Conservation (phyloP, 2,888 invertebrate species). For the Piscicola geometra region DNA sequence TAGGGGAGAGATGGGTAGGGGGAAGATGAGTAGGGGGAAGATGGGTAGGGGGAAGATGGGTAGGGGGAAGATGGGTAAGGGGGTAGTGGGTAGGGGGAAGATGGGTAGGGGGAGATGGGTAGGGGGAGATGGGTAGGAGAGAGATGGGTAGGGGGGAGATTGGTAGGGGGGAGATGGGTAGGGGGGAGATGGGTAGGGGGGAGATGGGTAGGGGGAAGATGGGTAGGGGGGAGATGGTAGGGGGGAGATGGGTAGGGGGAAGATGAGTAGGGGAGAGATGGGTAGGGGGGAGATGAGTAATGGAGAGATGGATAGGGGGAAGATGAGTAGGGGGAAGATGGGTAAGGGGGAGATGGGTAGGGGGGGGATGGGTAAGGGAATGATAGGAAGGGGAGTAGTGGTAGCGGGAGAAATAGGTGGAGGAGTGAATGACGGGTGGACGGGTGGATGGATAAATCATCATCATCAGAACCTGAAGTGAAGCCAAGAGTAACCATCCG, state of each 20-base stretch:
- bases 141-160: background rate
- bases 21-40: background rate
- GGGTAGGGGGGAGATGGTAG: background rate
- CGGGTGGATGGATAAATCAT: background rate
- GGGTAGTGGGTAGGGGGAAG: background rate
- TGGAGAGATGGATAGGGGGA: background rate
- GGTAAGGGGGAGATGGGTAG: background rate
- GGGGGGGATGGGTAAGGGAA: background rate
- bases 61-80: no score
- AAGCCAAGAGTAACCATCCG: background rate
- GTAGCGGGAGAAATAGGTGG: background rate
- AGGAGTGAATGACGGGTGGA: background rate
- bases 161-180: background rate
- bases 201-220: background rate
- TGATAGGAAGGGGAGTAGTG: background rate
- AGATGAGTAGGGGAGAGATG: no score
- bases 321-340: background rate
- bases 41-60: no score
- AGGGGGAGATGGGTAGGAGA: background rate
- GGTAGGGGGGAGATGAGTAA: background rate
- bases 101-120: background rate
- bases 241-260: background rate
- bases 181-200: no score
- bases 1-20: background rate
- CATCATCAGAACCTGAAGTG: background rate